A percentile compares a stretch with the other conserved stretches of the same genome.
Conservation (phyloP, 92 coral and sea anemone genomes). For the Epizoanthus scotinus region DNA sequence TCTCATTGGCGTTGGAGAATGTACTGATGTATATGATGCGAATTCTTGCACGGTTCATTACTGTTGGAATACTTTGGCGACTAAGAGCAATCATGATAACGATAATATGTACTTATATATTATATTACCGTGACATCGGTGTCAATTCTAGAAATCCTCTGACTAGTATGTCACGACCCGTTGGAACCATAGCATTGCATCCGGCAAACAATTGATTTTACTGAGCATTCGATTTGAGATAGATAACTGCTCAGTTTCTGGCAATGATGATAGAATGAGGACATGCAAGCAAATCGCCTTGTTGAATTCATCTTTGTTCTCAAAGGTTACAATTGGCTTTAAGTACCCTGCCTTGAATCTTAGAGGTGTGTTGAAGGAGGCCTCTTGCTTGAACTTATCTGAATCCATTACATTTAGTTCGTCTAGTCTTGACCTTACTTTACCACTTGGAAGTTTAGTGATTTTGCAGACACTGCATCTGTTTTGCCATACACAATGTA, state of each 20-base stretch:
- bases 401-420: constrained; percentile 54
- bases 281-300: constrained; percentile 60
- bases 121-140: too few relatives aligned
- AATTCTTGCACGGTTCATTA: too few relatives aligned
- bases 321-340: constrained; percentile 55
- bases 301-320: constrained; percentile 54
- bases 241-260: constrained; percentile 52
- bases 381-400: constrained; percentile 50
- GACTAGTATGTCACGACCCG: too few relatives aligned
- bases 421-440: constrained; percentile 49
- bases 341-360: constrained; percentile 62
- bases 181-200: neutral
- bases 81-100: too few relatives aligned
- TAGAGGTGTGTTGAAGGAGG: constrained; percentile 54
- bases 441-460: constrained; percentile 53
- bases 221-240: neutral
- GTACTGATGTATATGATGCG: too few relatives aligned
- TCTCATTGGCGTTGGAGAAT: too few relatives aligned
- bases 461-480: constrained; percentile 52
- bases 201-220: constrained; percentile 12
- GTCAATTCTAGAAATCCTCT: too few relatives aligned
- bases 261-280: constrained; percentile 50
- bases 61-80: too few relatives aligned
- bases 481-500: constrained; percentile 59
- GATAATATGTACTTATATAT: too few relatives aligned